Evolutionary conservation across 2,113 vertebrate genomes (phyloP), one percentile per base, ranked within the genome.

Genomic region (Corythornis vintsioides): DNA sequence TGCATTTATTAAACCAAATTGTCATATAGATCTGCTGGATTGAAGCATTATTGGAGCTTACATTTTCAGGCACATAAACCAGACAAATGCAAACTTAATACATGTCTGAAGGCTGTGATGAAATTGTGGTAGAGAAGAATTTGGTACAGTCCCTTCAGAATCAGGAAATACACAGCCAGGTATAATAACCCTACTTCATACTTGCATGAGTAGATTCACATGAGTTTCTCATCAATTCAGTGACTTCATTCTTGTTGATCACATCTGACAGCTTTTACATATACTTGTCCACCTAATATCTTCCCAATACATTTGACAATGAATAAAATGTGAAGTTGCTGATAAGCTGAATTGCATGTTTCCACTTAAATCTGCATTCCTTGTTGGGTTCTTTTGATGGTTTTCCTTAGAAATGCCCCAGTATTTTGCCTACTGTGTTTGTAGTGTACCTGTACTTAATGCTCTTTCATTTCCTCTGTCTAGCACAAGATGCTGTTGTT

Each of bases 281-380:
- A 40, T 40, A 60, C 11, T 80, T 89, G 22, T 53, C 25, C 18
- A 55, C 50, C 42, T 82, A 76, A 42, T 53, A 63, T 88, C 79
- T 91, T 97, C 78, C 43, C 73, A 75, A 55, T 92, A 74, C 67
- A 91, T 96, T 84, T 95, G 89, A 77, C 90, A 88, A 90, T 91
- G 56, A 92, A 94, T 96, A 96, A 94, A 96, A 93, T 48, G 76
- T 93, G 48, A 35, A 65, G 48, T 76, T 94, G 66, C 56, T 93
- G 70, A 85, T 92, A 93, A 92, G 74, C 66, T 89, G 78, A 90
- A 91, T 31, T 80, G 43, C 40, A 40, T 93, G 94, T 91, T 97
- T 97, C 92, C 81, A 93, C 80, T 96, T 96, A 94, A 86, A 77
- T 88, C 64, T 82, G 77, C 91, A 93, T 95, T 95, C 83, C 64